phyloP scores from a whole-genome alignment of 35 echinoderm and acorn worm genomes.

The Acanthaster planci region DNA sequence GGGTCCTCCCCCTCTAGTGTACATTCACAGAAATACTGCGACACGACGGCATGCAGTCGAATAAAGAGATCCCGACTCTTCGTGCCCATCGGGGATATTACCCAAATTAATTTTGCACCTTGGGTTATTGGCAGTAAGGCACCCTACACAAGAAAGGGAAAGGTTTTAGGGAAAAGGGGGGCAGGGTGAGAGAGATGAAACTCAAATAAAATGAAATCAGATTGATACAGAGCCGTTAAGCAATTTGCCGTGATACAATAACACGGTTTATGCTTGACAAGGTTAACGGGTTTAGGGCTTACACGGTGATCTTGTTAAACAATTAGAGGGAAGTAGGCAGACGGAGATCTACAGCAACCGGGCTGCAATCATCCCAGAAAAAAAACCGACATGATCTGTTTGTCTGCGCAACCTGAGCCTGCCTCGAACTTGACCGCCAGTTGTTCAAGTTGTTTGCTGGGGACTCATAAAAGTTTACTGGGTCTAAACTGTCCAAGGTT shows the following conservation, averaged over 20 bases:
- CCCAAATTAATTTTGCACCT: slow-evolving; percentile 21
- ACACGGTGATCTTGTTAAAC: slow-evolving; percentile 7
- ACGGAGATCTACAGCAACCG: too few species aligned
- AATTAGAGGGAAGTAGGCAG: neutral
- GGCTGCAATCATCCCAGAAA: too few species aligned
- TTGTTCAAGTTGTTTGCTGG: too few species aligned
- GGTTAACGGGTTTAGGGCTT: neutral
- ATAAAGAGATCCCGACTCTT: neutral
- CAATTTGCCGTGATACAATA: slow-evolving; percentile 14
- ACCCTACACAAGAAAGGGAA: neutral
- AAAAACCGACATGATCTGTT: too few species aligned
- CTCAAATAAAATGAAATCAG: neutral
- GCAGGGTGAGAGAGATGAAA: neutral
- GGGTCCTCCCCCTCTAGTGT: too few species aligned
- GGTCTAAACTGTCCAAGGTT: too few species aligned
- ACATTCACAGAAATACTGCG: neutral
- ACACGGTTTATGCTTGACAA: neutral
- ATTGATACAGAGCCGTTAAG: neutral
- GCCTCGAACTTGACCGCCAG: too few species aligned
- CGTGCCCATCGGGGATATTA: neutral
- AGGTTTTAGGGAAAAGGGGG: neutral
- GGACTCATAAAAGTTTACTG: too few species aligned
- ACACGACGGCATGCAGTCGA: neutral
- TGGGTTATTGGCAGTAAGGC: neutral
- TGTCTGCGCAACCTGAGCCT: too few species aligned